Conservation (phyloP, 2,888 invertebrate genomes). For the Microdon myrmicae region DNA sequence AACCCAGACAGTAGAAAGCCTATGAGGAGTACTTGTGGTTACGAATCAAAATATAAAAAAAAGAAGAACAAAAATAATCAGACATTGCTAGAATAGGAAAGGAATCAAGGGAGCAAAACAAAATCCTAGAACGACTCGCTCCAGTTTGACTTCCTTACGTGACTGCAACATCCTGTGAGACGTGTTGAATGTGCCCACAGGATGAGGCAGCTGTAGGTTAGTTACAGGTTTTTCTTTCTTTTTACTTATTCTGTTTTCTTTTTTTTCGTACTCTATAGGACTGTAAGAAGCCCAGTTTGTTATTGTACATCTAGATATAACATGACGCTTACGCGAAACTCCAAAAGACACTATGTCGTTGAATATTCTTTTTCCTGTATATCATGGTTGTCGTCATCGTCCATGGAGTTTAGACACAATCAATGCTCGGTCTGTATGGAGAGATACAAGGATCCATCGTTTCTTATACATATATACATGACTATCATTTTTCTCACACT, state of each 20-base stretch:
- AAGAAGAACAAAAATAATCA: not conserved
- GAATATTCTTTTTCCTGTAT: no score
- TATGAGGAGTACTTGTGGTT: constrained; percentile 28
- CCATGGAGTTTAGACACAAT: constrained; percentile 48
- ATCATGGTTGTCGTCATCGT: constrained; percentile 33
- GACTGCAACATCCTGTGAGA: constrained; percentile 45
- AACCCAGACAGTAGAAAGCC: constrained; percentile 47
- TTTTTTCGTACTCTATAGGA: not conserved
- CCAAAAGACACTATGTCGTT: no score
- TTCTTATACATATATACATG: constrained; percentile 31
- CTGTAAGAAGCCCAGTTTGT: not conserved
- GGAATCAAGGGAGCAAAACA: constrained; percentile 20
- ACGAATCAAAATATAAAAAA: constrained; percentile 5
- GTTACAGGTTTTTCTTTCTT: constrained; percentile 46
- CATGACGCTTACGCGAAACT: no score
- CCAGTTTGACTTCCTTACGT: constrained; percentile 25
- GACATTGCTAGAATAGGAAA: constrained; percentile 6
- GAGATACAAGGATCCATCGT: constrained; percentile 17
- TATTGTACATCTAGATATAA: no score
- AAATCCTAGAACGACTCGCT: constrained; percentile 37
- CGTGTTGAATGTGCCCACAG: constrained; percentile 46
- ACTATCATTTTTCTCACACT: no score
- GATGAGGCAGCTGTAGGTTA: constrained; percentile 25
- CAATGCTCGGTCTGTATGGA: constrained; percentile 29
- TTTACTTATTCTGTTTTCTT: not conserved